phyloP scores from a whole-genome alignment of 2,888 invertebrate genomes.

The Rhamnusium bicolor region DNA sequence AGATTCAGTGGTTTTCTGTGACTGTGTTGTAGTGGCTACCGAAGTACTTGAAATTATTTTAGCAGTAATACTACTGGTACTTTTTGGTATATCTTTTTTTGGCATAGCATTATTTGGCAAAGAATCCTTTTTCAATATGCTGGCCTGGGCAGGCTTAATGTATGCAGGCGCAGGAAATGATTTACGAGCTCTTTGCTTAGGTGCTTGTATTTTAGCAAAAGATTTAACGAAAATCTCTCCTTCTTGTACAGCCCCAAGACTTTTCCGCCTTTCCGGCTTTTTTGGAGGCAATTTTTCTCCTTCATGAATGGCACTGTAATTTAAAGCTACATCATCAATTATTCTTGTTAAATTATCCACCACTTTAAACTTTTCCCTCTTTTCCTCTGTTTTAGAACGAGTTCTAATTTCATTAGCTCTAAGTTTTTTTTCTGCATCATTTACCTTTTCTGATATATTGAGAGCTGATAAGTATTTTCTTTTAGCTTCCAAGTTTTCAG shows the following conservation, averaged over 20 bases:
- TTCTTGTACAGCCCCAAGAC: constrained; percentile 40
- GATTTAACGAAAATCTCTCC: constrained; percentile 65
- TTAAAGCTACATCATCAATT: constrained; percentile 56
- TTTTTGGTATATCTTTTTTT: constrained; percentile 21
- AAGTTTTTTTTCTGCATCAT: constrained; percentile 54
- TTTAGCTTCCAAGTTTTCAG: constrained; percentile 62
- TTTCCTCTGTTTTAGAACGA: constrained; percentile 64
- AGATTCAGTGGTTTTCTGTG: constrained; percentile 35
- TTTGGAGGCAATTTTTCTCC: constrained; percentile 36
- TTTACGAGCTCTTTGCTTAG: constrained; percentile 65
- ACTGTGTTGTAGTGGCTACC: constrained; percentile 6
- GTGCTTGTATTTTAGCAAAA: constrained; percentile 59
- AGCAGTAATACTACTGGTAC: constrained; percentile 22
- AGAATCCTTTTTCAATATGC: constrained; percentile 15
- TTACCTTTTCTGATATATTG: constrained; percentile 64
- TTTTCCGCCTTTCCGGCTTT: constrained; percentile 37
- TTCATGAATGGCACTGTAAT: constrained; percentile 48
- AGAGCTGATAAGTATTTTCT: constrained; percentile 65
- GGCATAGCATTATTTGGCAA: neutral
- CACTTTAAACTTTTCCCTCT: constrained; percentile 53
- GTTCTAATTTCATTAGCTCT: constrained; percentile 60
- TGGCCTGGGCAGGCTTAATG: constrained; percentile 30
- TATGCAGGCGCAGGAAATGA: constrained; percentile 62
- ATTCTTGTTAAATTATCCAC: constrained; percentile 54
- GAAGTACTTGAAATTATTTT: constrained; percentile 4